phyloP scores from a whole-genome alignment of 2,113 vertebrate genomes.

The Gambusia affinis region DNA sequence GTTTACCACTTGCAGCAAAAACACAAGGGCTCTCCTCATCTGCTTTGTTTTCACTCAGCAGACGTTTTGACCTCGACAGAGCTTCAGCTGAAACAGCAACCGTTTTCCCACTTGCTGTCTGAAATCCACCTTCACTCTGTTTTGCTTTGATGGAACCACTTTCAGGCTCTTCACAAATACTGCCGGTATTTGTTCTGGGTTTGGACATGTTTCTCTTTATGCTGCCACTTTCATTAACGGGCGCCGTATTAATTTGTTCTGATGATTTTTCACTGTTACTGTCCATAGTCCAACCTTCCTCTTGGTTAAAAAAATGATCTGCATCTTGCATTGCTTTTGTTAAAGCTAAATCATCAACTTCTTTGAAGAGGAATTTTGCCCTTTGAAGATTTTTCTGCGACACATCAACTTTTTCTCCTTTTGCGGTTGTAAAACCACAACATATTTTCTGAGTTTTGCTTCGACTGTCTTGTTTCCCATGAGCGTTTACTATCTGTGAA shows the following conservation, averaged over 20 bases:
- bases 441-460: conserved; percentile 9
- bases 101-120: conserved; percentile 82
- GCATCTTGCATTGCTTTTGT: conserved; percentile 28
- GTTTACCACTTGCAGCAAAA: conserved; percentile 83
- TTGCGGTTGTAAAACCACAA: conserved; percentile 82
- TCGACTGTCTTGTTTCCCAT: background rate
- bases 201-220: conserved; percentile 1
- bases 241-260: background rate
- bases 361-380: conserved; percentile 30
- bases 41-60: conserved; percentile 75
- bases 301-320: conserved; percentile 26
- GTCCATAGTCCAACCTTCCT: conserved; percentile 14
- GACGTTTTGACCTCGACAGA: conserved; percentile 75
- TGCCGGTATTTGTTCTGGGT: background rate
- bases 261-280: background rate
- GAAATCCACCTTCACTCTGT: conserved; percentile 76
- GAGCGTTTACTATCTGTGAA: background rate
- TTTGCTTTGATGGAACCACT: background rate
- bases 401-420: conserved; percentile 31
- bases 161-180: background rate
- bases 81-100: conserved; percentile 80
- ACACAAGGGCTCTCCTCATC: conserved; percentile 7
- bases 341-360: conserved; percentile 28
- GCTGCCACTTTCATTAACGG: background rate
- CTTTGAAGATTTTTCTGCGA: conserved; percentile 29